Percentiles rank a stretch among this genome's conserved stretches.
Evolutionary conservation across 2,113 vertebrate genomes (phyloP).

Genomic region (Sardina pilchardus): DNA sequence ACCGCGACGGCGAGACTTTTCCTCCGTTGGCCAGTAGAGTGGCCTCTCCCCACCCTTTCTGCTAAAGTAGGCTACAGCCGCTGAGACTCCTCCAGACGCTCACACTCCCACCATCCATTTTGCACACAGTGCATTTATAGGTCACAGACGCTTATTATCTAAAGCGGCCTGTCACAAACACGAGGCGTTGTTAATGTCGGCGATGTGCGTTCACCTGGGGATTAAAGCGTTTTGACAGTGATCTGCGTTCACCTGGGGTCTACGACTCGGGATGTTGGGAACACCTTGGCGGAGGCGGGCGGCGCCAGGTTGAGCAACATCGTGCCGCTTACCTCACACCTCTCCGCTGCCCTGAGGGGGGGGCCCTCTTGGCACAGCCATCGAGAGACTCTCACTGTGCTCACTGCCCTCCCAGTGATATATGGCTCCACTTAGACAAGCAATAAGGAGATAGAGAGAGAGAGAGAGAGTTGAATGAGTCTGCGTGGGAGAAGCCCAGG

Average conservation of each 20-base stretch:
- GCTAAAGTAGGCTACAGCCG: background rate
- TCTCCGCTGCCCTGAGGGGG: background rate
- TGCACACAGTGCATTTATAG: background rate
- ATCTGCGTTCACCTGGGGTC: too few relatives aligned
- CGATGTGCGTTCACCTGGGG: too few relatives aligned
- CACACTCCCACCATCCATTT: background rate
- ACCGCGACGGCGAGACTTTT: background rate
- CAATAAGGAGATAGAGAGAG: constrained; percentile 3
- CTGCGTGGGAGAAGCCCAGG: constrained; percentile 51
- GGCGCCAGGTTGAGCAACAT: background rate
- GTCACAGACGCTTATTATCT: too few relatives aligned
- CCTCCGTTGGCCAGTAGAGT: background rate
- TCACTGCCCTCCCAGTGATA: constrained; percentile 44
- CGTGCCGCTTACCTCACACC: background rate
- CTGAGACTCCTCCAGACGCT: too few relatives aligned
- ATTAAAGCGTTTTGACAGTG: too few relatives aligned
- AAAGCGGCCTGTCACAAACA: background rate
- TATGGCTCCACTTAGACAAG: constrained; percentile 47
- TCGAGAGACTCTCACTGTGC: constrained; percentile 42
- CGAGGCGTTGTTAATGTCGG: background rate
- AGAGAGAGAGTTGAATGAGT: background rate
- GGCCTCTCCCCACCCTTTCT: background rate
- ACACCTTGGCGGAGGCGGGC: background rate
- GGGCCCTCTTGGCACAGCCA: background rate
- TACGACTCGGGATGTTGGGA: background rate